Percentiles rank a stretch among this genome's conserved stretches.
phyloP scores from a whole-genome alignment of 2,113 vertebrate species.

The Anoura caudifer region DNA sequence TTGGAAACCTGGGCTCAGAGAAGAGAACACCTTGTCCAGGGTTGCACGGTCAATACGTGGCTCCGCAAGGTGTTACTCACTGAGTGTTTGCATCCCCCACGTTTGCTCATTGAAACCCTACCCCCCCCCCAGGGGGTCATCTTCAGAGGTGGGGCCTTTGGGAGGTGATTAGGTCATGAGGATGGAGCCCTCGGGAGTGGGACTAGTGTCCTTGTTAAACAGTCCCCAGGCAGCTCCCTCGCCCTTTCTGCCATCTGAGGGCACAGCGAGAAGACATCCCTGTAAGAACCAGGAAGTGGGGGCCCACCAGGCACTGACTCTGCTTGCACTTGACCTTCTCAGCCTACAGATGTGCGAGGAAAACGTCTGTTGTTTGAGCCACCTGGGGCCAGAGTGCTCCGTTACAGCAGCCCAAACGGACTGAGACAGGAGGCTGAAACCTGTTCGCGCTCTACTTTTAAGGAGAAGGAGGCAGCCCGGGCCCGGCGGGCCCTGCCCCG shows the following conservation, averaged over 20 bases:
- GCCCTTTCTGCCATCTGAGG: not conserved
- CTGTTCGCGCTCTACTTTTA: not conserved
- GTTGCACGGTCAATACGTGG: too few relatives aligned
- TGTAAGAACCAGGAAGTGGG: not conserved
- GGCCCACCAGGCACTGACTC: not conserved
- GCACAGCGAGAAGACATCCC: not conserved
- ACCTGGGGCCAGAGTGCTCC: rapidly evolving
- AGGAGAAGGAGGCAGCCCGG: not conserved
- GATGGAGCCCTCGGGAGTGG: not conserved
- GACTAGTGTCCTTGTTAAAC: not conserved
- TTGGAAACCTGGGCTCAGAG: not conserved
- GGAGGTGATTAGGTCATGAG: not conserved
- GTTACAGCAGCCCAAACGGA: rapidly evolving
- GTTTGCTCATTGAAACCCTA: not conserved
- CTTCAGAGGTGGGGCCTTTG: not conserved
- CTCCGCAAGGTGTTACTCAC: not conserved
- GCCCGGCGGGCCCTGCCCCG: not conserved
- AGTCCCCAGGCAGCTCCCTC: not conserved
- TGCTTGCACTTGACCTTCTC: not conserved
- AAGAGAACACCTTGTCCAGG: not conserved
- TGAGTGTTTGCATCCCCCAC: not conserved
- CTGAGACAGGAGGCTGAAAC: not conserved
- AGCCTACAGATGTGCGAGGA: not conserved
- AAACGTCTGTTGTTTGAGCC: not conserved
- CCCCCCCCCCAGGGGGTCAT: too few relatives aligned